Evolutionary conservation across 2,113 vertebrate species (phyloP).

Genomic region (Heteronetta atricapilla): DNA sequence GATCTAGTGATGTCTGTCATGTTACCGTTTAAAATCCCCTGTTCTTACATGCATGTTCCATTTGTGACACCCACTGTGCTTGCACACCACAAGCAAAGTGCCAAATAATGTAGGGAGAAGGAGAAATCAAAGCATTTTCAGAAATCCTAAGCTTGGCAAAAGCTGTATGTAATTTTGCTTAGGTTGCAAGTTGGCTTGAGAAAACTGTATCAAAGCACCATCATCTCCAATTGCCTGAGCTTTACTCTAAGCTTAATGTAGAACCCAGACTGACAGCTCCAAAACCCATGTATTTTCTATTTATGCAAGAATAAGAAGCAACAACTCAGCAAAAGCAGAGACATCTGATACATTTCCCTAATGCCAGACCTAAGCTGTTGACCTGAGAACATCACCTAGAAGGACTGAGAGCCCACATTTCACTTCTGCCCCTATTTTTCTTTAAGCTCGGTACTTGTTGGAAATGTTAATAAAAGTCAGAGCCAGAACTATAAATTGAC

Average conservation of each 20-base stretch:
- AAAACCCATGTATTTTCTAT: neutral
- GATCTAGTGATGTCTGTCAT: neutral
- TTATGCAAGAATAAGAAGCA: neutral
- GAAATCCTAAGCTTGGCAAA: neutral
- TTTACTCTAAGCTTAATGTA: neutral
- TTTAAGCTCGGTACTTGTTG: neutral
- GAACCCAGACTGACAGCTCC: slow-evolving; percentile 2
- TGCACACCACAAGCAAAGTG: neutral
- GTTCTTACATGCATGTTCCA: neutral
- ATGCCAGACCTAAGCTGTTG: neutral
- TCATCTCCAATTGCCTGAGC: neutral
- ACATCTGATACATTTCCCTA: neutral
- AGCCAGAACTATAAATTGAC: neutral
- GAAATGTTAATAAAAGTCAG: neutral
- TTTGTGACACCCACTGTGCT: neutral
- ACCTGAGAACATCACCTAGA: neutral
- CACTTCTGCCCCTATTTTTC: neutral
- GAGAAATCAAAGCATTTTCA: neutral
- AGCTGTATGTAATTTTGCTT: neutral
- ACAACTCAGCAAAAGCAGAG: neutral
- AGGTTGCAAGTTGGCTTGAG: slow-evolving; percentile 20
- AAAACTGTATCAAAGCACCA: neutral
- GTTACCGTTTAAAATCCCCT: neutral
- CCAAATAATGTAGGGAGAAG: neutral
- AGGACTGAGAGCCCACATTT: neutral